Evolutionary conservation across 2,113 vertebrate species (phyloP).

Genomic region (Sorex fumeus): DNA sequence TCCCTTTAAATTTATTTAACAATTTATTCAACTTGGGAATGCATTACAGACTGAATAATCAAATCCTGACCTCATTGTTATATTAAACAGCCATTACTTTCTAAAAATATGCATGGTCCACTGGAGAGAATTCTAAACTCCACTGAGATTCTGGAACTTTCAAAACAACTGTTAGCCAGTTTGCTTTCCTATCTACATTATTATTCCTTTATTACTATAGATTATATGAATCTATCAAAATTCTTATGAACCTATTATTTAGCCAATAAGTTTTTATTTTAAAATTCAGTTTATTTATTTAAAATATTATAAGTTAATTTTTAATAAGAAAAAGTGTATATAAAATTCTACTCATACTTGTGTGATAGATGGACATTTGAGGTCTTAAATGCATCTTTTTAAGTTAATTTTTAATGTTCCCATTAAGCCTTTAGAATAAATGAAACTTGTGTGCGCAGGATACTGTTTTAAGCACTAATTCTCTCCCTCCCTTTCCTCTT

Average conservation of each 20-base stretch:
- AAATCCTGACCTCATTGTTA: slow-evolving; percentile 28
- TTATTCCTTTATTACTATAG: slow-evolving; percentile 32
- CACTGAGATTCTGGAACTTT: background rate
- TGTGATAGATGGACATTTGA: background rate
- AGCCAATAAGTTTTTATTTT: slow-evolving; percentile 7
- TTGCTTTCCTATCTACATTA: slow-evolving; percentile 39
- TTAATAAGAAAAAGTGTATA: no score
- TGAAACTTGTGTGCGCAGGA: background rate
- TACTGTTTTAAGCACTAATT: slow-evolving; percentile 13
- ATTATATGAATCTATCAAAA: background rate
- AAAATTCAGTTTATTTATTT: background rate
- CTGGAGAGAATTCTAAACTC: background rate
- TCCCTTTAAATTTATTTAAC: slow-evolving; percentile 56
- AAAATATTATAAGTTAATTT: background rate
- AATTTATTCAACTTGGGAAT: slow-evolving; percentile 30
- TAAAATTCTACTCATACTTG: background rate
- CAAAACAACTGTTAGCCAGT: background rate
- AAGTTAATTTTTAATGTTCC: slow-evolving; percentile 49
- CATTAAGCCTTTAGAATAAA: slow-evolving; percentile 6
- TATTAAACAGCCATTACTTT: slow-evolving; percentile 50
- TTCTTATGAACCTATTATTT: slow-evolving; percentile 46
- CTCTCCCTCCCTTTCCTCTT: background rate
- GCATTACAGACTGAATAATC: slow-evolving; percentile 46
- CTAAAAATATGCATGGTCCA: slow-evolving; percentile 23
- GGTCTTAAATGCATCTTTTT: background rate